Evolutionary conservation across 2,797 vertebrate species (phyloP).

Genomic region (Caiman crocodilus): DNA sequence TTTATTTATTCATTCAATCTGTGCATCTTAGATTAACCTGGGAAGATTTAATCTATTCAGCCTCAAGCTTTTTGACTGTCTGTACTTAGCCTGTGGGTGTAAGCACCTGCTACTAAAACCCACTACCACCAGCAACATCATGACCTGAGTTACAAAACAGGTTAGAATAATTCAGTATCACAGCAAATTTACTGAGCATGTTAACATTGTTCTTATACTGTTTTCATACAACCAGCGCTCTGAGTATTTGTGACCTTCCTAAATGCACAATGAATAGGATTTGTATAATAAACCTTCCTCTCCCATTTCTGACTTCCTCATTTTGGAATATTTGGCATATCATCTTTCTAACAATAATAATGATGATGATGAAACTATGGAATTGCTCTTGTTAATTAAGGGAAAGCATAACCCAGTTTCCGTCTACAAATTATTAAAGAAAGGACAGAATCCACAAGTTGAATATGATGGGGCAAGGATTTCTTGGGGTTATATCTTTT

Average conservation of each 20-base stretch:
- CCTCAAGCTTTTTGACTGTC: too few relatives aligned
- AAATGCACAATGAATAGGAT: neutral
- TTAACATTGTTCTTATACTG: neutral
- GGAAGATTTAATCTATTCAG: too few relatives aligned
- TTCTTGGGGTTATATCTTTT: too few relatives aligned
- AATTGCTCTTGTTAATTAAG: conserved; percentile 42
- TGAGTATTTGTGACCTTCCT: neutral
- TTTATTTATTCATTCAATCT: too few relatives aligned
- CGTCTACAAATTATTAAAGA: conserved; percentile 61
- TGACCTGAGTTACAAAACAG: neutral
- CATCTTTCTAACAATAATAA: neutral
- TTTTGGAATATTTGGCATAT: conserved; percentile 49
- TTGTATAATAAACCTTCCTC: neutral
- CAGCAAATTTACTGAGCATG: neutral
- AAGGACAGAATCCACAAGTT: conserved; percentile 21
- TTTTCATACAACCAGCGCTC: neutral
- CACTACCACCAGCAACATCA: neutral
- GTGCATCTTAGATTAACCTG: too few relatives aligned
- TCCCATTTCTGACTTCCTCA: neutral
- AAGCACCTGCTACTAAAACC: neutral
- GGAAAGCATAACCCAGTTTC: conserved; percentile 50
- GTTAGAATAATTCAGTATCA: neutral
- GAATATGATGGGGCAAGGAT: neutral
- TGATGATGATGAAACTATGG: conserved; percentile 50
- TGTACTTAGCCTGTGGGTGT: neutral